These are phyloP conservation scores for Euwallacea similis DNA, from an alignment of 1,140 invertebrate species.

Conservation along the genomic window DNA sequence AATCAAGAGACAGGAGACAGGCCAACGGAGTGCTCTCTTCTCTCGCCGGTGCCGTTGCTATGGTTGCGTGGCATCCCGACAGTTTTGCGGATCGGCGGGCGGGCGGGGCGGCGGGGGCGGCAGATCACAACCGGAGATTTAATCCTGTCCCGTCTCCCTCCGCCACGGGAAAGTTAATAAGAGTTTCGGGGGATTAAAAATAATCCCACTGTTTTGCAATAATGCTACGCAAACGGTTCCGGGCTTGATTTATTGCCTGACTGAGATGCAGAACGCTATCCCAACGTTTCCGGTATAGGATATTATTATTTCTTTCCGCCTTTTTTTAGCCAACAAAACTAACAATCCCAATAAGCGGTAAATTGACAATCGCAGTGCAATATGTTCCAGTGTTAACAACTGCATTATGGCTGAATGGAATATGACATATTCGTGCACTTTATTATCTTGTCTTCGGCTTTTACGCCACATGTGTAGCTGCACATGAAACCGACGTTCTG, in stretches of 20 bases:
- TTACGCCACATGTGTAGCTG: slow-evolving; percentile 17
- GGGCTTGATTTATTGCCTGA: slow-evolving; percentile 25
- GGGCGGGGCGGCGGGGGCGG: slow-evolving; percentile 30
- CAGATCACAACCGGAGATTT: slow-evolving; percentile 54
- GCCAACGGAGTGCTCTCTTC: slow-evolving; percentile 49
- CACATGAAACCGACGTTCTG: slow-evolving; percentile 8
- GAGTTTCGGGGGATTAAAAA: slow-evolving; percentile 55
- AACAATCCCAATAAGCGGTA: background rate
- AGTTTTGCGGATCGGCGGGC: slow-evolving; percentile 45
- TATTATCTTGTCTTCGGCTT: slow-evolving; percentile 17
- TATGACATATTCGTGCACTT: slow-evolving; percentile 25
- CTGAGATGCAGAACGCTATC: slow-evolving; percentile 27
- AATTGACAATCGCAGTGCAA: slow-evolving; percentile 14
- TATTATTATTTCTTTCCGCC: slow-evolving; percentile 11
- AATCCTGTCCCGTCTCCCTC: slow-evolving; percentile 49
- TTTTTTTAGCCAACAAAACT: slow-evolving; percentile 8
- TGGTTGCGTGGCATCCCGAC: slow-evolving; percentile 54
- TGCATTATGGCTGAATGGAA: slow-evolving; percentile 19
- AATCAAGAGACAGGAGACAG: slow-evolving; percentile 57
- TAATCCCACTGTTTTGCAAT: slow-evolving; percentile 56
- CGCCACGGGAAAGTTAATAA: slow-evolving; percentile 54
- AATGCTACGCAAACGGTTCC: slow-evolving; percentile 47
- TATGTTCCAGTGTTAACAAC: slow-evolving; percentile 13
- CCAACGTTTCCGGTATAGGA: slow-evolving; percentile 3
- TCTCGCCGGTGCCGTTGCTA: slow-evolving; percentile 49